Evolutionary conservation across 2,888 invertebrate species (phyloP), one percentile per base, ranked within the genome.

Genomic region (Hydriomena furcata): DNA sequence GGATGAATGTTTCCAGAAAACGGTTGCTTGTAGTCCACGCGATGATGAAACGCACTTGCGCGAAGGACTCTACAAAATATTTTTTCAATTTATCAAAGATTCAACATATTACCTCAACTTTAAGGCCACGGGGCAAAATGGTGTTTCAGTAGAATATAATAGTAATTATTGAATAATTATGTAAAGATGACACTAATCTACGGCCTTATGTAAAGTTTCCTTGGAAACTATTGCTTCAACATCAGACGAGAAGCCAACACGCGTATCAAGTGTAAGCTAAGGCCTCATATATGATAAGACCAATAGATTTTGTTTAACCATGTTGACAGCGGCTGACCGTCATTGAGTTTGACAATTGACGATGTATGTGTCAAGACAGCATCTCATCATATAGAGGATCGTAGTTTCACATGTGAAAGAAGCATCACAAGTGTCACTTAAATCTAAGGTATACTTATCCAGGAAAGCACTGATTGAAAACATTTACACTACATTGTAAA

Each of bases 61-160:
- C 40, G 50, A 48, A 48, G 46, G 41, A 37, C 55, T 34, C 48
- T 55, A 53, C 52, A 51, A 49, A 55, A 65, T 38, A 68, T 77
- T 76, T 80, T 79, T 83, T 84, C 82, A 84, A 80, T 75, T 79
- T 78, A 77, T 75, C 75, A 81, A 86, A 85, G 82, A 79, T 81
- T 74, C 51, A 83, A 87, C 83, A 84, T 75, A 86, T 85, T 81
- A 84, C 86, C 81, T 85, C 75, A 79, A 84, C 74, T 86, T 87
- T 90, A 90, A 90, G 90, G 90, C 90, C 90, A 89, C 90, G 85
- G 89, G 87, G 82, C 86, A 87, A 84, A 78, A 83, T 90, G 90
- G 90, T 90, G 89, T 90, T 84, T 88, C 86, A 88, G 89, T 89
- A 87, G 84, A 82, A 82, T 81, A 79, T 74, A 80, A 63, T 79